Evolutionary conservation across 2,888 invertebrate species (phyloP).

Genomic region (Erannis defoliaria): DNA sequence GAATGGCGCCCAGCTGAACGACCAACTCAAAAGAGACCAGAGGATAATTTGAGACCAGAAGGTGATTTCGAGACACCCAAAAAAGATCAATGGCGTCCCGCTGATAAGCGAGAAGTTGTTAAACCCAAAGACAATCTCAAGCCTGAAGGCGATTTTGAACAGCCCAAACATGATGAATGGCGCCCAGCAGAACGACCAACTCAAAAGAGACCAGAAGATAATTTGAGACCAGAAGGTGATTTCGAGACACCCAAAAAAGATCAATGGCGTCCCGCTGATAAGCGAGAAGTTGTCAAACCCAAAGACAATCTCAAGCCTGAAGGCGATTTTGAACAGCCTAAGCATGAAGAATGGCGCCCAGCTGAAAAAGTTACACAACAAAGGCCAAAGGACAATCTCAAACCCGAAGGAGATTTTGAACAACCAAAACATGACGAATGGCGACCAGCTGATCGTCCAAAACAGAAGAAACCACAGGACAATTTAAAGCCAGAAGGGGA

Average conservation of each 20-base stretch:
- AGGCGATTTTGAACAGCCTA: constrained; percentile 81
- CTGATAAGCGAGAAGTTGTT: constrained; percentile 64
- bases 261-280: constrained; percentile 74
- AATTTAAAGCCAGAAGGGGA: constrained; percentile 63
- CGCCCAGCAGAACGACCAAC: constrained; percentile 74
- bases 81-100: constrained; percentile 77
- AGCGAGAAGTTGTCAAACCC: constrained; percentile 68
- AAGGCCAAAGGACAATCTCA: constrained; percentile 81
- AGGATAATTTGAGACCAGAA: constrained; percentile 55
- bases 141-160: constrained; percentile 84
- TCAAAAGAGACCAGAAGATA: constrained; percentile 76
- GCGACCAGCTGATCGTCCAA: constrained; percentile 78
- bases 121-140: constrained; percentile 82
- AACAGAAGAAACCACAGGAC: constrained; percentile 72
- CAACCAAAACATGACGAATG: constrained; percentile 63
- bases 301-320: constrained; percentile 83
- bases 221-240: constrained; percentile 79
- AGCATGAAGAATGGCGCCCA: constrained; percentile 71
- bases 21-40: constrained; percentile 71
- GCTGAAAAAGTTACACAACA: constrained; percentile 71
- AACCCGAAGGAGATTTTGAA: constrained; percentile 83
- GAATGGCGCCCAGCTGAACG: constrained; percentile 77
- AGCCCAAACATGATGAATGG: constrained; percentile 70
- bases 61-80: constrained; percentile 77
- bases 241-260: constrained; percentile 62